phyloP scores from a whole-genome alignment of 1,140 invertebrate genomes.

The Ceratina australensis region DNA sequence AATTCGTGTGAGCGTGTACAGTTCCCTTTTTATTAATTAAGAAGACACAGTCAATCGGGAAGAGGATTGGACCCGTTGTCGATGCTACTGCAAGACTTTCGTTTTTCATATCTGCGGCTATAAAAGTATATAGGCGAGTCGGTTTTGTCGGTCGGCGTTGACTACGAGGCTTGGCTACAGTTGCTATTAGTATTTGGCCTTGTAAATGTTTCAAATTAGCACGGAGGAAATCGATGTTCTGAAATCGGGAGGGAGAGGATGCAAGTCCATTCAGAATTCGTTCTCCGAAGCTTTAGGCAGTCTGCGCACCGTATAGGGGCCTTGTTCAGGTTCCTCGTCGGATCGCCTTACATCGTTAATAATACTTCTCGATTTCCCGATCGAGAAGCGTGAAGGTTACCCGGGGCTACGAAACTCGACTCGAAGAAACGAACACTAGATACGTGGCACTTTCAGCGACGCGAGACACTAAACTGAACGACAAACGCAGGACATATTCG shows the following conservation, averaged over 20 bases:
- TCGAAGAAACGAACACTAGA: neutral
- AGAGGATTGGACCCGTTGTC: constrained; percentile 60
- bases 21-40: neutral
- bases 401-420: neutral
- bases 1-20: neutral
- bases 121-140: constrained; percentile 1
- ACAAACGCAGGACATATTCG: neutral
- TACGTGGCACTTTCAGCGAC: neutral
- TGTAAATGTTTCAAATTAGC: neutral
- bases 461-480: neutral
- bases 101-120: constrained; percentile 9
- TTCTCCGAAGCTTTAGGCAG: neutral
- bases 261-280: neutral
- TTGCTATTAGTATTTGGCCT: neutral
- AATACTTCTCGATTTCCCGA: neutral
- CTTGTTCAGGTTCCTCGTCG: neutral
- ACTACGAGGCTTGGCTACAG: neutral
- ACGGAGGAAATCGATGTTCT: neutral
- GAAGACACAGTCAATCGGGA: constrained; percentile 42
- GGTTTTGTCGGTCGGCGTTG: neutral
- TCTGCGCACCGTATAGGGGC: neutral
- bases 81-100: constrained; percentile 37
- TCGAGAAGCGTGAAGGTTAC: neutral
- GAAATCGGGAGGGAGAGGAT: neutral
- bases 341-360: neutral